These are phyloP conservation scores for Uloborus plumipes DNA, from an alignment of 2,888 invertebrate species.

Conservation along the genomic window DNA sequence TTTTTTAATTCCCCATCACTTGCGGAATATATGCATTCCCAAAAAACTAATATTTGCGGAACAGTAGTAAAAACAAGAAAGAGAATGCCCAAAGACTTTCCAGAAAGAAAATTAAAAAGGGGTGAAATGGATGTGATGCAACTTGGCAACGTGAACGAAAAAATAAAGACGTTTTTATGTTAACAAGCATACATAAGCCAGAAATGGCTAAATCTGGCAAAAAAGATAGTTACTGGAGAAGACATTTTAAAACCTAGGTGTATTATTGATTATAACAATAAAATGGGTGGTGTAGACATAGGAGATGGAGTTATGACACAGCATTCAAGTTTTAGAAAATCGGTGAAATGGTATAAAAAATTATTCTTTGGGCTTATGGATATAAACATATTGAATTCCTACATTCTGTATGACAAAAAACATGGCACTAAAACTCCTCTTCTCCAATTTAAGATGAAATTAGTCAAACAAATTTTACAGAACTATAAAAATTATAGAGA, in stretches of 20 bases:
- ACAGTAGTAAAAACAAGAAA: slow-evolving; percentile 16
- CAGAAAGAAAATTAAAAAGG: slow-evolving; percentile 13
- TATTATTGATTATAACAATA: neutral
- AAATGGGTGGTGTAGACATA: neutral
- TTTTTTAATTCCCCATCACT: slow-evolving; percentile 14
- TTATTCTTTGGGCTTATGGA: slow-evolving; percentile 1
- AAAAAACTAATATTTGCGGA: slow-evolving; percentile 17
- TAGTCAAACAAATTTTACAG: neutral
- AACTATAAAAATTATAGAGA: too few species aligned
- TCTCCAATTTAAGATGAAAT: slow-evolving; percentile 12
- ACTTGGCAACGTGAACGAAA: slow-evolving; percentile 10
- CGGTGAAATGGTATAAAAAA: slow-evolving; percentile 2
- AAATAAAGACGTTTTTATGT: slow-evolving; percentile 2
- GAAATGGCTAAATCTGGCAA: slow-evolving; percentile 23
- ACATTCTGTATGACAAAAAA: slow-evolving; percentile 12
- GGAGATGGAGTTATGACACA: neutral
- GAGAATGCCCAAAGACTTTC: slow-evolving; percentile 13
- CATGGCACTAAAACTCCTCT: slow-evolving; percentile 8
- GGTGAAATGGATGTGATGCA: slow-evolving; percentile 8
- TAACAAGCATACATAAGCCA: slow-evolving; percentile 9
- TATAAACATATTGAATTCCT: slow-evolving; percentile 8
- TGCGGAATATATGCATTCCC: too few species aligned
- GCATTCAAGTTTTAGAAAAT: neutral
- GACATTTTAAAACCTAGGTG: slow-evolving; percentile 11
- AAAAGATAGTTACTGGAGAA: slow-evolving; percentile 14